These are phyloP conservation scores for Mythimna pallens DNA, from an alignment of 2,888 invertebrate genomes.

Conservation along the genomic window DNA sequence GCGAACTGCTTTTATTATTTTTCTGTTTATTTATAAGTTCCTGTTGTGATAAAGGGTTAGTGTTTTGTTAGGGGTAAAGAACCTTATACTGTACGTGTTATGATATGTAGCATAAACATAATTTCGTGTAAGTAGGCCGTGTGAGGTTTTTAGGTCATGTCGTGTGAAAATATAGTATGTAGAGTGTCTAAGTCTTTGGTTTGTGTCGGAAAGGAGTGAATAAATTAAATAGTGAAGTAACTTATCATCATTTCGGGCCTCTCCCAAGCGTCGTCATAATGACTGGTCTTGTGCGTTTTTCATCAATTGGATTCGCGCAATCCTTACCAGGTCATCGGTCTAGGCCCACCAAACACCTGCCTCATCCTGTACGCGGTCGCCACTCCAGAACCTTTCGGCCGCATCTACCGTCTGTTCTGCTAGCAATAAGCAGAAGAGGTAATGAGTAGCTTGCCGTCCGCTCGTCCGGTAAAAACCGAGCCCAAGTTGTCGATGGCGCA, in stretches of 20 bases:
- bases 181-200: background rate
- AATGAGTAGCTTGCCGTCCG: too few relatives aligned
- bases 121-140: constrained; percentile 19
- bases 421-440: too few relatives aligned
- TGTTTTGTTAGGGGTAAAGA: constrained; percentile 11
- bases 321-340: too few relatives aligned
- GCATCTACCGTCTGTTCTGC: too few relatives aligned
- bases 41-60: constrained; percentile 29
- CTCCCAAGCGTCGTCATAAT: background rate
- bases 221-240: background rate
- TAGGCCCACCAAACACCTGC: too few relatives aligned
- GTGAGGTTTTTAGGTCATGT: constrained; percentile 32
- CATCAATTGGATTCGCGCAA: too few relatives aligned
- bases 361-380: too few relatives aligned
- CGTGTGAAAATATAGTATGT: constrained; percentile 18
- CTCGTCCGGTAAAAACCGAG: too few relatives aligned
- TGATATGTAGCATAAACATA: constrained; percentile 6
- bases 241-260: background rate
- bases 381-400: too few relatives aligned
- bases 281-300: background rate
- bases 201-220: background rate
- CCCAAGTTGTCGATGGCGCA: too few relatives aligned
- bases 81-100: background rate
- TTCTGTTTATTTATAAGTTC: constrained; percentile 32
- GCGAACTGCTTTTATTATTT: constrained; percentile 24